Conservation (phyloP, 1,140 invertebrate species). For the Plodia interpunctella region DNA sequence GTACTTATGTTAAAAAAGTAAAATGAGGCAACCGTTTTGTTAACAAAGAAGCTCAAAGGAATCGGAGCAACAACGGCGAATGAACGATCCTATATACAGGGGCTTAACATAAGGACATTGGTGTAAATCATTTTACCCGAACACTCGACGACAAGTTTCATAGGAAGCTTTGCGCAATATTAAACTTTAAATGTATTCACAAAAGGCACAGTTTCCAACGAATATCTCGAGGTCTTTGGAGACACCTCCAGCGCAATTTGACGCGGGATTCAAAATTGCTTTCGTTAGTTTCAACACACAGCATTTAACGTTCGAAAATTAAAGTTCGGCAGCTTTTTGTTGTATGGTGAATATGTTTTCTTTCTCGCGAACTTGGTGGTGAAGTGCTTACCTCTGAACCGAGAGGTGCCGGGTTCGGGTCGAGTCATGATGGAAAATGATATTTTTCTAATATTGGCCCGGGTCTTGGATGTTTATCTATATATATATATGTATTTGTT, state of each 20-base stretch:
- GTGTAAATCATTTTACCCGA: constrained; percentile 1
- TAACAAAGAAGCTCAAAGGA: not conserved
- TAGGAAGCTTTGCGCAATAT: not conserved
- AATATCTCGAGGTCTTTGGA: not conserved
- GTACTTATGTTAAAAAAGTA: not conserved
- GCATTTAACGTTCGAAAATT: not conserved
- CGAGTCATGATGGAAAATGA: too few relatives aligned
- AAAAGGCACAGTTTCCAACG: not conserved
- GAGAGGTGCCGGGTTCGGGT: too few relatives aligned
- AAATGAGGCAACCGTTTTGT: not conserved
- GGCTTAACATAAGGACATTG: constrained; percentile 4
- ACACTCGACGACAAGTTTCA: not conserved
- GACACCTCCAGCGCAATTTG: constrained; percentile 1
- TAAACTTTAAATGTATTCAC: not conserved
- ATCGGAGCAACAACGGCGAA: not conserved
- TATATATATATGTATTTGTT: too few relatives aligned
- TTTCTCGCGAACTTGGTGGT: too few relatives aligned
- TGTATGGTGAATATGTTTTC: too few relatives aligned
- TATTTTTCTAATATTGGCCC: too few relatives aligned
- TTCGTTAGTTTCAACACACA: not conserved
- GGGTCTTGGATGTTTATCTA: too few relatives aligned
- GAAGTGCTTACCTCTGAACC: too few relatives aligned
- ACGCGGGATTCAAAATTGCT: not conserved
- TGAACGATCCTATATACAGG: not conserved
- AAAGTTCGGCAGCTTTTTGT: not conserved